A percentile compares a stretch with the other conserved stretches of the same genome.
These are phyloP conservation scores for Hypena proboscidalis DNA, from an alignment of 2,888 invertebrate genomes.

Conservation along the genomic window DNA sequence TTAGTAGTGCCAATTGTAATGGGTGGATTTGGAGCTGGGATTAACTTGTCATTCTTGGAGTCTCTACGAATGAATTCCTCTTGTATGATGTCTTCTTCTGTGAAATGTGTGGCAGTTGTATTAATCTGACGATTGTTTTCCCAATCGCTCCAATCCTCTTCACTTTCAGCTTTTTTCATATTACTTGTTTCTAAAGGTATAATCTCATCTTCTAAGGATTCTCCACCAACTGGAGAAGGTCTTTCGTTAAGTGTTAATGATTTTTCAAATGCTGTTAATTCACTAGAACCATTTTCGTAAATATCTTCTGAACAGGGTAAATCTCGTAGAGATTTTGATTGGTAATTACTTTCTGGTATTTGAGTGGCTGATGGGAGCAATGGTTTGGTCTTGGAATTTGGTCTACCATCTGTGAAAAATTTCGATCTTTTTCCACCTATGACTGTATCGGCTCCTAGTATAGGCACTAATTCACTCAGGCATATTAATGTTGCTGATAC, in stretches of 20 bases:
- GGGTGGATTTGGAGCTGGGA: slow-evolving; percentile 3
- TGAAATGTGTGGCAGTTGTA: slow-evolving; percentile 30
- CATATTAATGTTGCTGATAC: slow-evolving; percentile 93
- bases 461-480: slow-evolving; percentile 93
- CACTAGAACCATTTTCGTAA: slow-evolving; percentile 53
- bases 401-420: slow-evolving; percentile 94
- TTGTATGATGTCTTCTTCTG: slow-evolving; percentile 25
- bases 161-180: slow-evolving; percentile 82
- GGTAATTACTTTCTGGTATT: slow-evolving; percentile 44
- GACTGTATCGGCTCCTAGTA: slow-evolving; percentile 93
- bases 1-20: slow-evolving; percentile 23
- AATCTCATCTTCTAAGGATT: slow-evolving; percentile 84
- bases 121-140: slow-evolving; percentile 80
- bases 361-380: slow-evolving; percentile 30
- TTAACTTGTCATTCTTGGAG: slow-evolving; percentile 16
- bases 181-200: slow-evolving; percentile 65
- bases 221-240: slow-evolving; percentile 93
- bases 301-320: slow-evolving; percentile 67
- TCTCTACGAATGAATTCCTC: slow-evolving; percentile 25
- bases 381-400: slow-evolving; percentile 79
- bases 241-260: slow-evolving; percentile 87
- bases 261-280: slow-evolving; percentile 61
- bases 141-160: slow-evolving; percentile 94
- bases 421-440: slow-evolving; percentile 93
- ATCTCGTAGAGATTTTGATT: slow-evolving; percentile 61